Evolutionary conservation across 2,797 vertebrate genomes (phyloP), one percentile per base, ranked within the genome.

Genomic region (Neoniphon sammara): DNA sequence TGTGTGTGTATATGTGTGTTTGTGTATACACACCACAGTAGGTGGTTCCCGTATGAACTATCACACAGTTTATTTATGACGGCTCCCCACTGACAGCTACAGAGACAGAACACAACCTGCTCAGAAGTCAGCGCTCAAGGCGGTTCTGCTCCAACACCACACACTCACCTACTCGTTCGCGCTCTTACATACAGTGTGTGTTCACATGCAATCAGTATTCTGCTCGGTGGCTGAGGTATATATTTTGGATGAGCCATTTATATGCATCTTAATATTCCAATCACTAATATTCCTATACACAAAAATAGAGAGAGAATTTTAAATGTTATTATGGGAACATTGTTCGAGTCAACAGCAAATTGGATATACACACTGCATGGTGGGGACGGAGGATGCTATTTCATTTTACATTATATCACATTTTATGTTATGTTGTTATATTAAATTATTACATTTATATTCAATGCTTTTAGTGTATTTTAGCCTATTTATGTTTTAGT

Each of bases 61-160:
- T 91, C 85, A 69, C 85, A 88, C 88, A 88, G 89, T 89, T 89
- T 92, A 92, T 93, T 91, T 91, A 90, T 89, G 91, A 92, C 63
- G 42, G 75, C 85, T 62, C 67, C 88, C 89, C 12, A 62, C 88
- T 89, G 91, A 78, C 61, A 53, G 75, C 66, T 65, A 77, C 72
- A 82, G 86, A 82, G 47, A 81, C 61, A 2, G 74, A 75, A 75
- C 81, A 82, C 75, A 87, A 81, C 84, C 81, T 84, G 78, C 85
- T 89, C 71, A 71, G 81, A 80, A 59, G 58, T 75, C 66, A 1
- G 23, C 66, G 55, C 63, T 30, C 47, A 31, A 17, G 34, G 50
- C 77, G 69, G 69, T 67, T 75, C 71, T 54, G 39, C 66, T 78
- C 70, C 79, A 55, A 52, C 75, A 50, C 10, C 70, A 18, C 18